Base-by-base conservation (phyloP, 2,888 invertebrate genomes). In the Monopis laevigella region DNA sequence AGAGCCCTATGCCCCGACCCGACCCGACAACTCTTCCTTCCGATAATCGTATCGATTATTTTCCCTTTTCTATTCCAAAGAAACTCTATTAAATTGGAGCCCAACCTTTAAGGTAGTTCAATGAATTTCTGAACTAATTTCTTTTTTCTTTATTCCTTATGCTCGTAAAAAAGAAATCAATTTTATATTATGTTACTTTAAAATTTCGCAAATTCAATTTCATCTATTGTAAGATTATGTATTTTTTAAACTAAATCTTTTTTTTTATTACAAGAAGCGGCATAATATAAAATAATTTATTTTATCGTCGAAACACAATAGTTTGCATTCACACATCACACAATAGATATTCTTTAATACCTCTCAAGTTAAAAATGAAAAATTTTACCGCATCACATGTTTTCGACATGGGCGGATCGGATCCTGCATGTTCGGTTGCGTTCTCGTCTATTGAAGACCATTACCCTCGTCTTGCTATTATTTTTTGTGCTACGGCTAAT, bases 401-500 rank as follows among this genome's bases (percentile, higher is more conserved):
- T 59, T 63, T 64, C 55, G 62, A 62, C 67, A 67, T 56, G 66
- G 65, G 65, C 58, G 53, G 49, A 62, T 48, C 52, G 49, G 60
- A 58, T 59, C 56, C 49, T 54, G 57, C 54, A 63, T 55, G 58
- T 61, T 56, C 56, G 52, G 58, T 59, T 65, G 63, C 68, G 62
- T 71, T 41, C 70, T 65, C 57, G 64, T 70, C 65, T 61, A 64
- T 65, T 65, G 69, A 29, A 7, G 29, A 65, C 57, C 55, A 56
- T 59, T 58, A 58, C 62, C 65, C 63, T 65, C 64, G 60, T 69
- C 70, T 67, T 63, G 3, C 50, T 48, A 67, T 66, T 58, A 55
- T 75, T 77, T 75, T 80, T 74, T 73, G 69, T 70, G 54, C 57
- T 57, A 43, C 61, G 59, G 65, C 70, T 72, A 72, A 75, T 72